A percentile compares a stretch with the other conserved stretches of the same genome.
Conservation (phyloP, 1,140 invertebrate species). For the Meloidogyne hapla region DNA sequence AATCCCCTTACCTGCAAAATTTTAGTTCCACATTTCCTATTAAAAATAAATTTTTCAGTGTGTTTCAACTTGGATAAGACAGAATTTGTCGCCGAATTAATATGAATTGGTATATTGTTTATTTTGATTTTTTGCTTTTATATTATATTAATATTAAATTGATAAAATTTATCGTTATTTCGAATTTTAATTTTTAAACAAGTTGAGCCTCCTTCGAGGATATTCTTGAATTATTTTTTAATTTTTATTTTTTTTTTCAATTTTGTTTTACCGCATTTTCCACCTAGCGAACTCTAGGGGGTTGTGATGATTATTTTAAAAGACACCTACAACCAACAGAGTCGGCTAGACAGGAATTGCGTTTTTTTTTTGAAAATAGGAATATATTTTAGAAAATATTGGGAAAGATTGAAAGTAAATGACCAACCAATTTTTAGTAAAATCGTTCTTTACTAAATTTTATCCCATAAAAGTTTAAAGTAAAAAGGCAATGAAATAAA, state of each 20-base stretch:
- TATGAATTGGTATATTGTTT: too few relatives aligned
- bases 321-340: constrained; percentile 40
- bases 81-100: not conserved
- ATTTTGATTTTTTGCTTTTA: not conserved
- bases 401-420: not conserved
- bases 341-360: constrained; percentile 19
- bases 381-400: not conserved
- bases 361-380: not conserved
- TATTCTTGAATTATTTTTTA: not conserved
- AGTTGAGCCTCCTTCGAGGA: not conserved
- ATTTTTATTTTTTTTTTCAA: not conserved
- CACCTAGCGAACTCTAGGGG: constrained; percentile 40
- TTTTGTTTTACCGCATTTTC: not conserved
- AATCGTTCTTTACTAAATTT: not conserved
- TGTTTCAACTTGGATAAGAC: constrained; percentile 7
- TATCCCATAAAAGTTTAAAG: not conserved
- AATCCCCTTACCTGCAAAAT: too few relatives aligned
- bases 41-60: too few relatives aligned
- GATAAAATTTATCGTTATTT: too few relatives aligned
- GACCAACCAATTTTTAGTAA: not conserved
- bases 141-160: not conserved
- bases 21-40: too few relatives aligned
- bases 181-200: not conserved
- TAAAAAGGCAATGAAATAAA: not conserved
- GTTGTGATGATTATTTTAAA: constrained; percentile 33